Conservation (phyloP, 2,888 invertebrate species). For the Apeira syringaria region DNA sequence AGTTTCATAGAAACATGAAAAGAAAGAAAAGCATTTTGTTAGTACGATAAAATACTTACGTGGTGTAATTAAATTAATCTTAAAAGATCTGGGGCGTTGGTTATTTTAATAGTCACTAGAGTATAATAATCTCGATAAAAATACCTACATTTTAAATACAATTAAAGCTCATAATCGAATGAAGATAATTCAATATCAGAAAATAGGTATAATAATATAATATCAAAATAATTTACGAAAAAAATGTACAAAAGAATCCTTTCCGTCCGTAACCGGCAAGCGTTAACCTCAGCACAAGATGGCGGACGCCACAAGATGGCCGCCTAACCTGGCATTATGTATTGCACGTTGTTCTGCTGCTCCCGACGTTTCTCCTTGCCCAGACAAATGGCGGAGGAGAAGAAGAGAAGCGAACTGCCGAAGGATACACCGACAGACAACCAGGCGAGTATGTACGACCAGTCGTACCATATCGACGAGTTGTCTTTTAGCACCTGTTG, state of each 20-base stretch:
- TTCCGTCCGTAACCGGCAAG: slow-evolving; percentile 64
- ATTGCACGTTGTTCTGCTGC: slow-evolving; percentile 91
- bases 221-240: slow-evolving; percentile 39
- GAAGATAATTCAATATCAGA: no score
- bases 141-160: background rate
- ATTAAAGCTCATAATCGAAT: background rate
- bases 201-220: slow-evolving; percentile 14
- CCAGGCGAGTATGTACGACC: slow-evolving; percentile 95
- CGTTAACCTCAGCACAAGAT: slow-evolving; percentile 53
- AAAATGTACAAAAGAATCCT: slow-evolving; percentile 33
- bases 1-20: slow-evolving; percentile 83
- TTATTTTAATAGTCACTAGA: background rate
- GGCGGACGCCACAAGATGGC: slow-evolving; percentile 54
- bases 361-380: slow-evolving; percentile 90
- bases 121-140: background rate
- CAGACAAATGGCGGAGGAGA: slow-evolving; percentile 91
- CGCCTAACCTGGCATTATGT: slow-evolving; percentile 93
- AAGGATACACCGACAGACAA: slow-evolving; percentile 90
- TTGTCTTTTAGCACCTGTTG: slow-evolving; percentile 88
- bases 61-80: slow-evolving; percentile 29
- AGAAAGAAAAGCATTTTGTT: slow-evolving; percentile 82
- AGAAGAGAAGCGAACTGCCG: slow-evolving; percentile 89
- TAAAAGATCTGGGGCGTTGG: no score
- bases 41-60: slow-evolving; percentile 67
- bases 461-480: slow-evolving; percentile 90